These are phyloP conservation scores for Pammene aurita DNA, from an alignment of 2,888 invertebrate genomes.

Conservation along the genomic window DNA sequence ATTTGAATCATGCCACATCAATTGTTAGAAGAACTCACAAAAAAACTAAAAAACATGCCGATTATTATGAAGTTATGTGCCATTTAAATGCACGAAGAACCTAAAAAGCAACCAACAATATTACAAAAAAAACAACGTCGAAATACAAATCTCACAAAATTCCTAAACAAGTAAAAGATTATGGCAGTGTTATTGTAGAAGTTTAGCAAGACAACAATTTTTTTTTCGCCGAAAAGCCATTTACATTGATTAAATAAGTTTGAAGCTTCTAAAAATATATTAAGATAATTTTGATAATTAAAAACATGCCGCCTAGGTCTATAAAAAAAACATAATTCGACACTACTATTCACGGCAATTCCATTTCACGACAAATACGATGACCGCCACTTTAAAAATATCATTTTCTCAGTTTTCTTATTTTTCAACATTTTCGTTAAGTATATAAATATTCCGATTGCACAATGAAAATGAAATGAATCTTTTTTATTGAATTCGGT, in stretches of 20 bases:
- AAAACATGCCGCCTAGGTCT: constrained; percentile 15
- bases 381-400: constrained; percentile 10
- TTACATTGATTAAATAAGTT: not conserved
- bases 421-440: not conserved
- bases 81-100: constrained; percentile 39
- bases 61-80: constrained; percentile 42
- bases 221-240: not conserved
- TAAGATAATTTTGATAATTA: not conserved
- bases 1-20: constrained; percentile 43
- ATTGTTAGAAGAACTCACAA: constrained; percentile 41
- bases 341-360: constrained; percentile 21
- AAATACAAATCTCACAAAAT: constrained; percentile 28
- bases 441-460: not conserved
- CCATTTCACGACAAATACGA: constrained; percentile 5
- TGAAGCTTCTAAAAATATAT: constrained; percentile 3
- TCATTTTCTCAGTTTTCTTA: not conserved
- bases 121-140: constrained; percentile 43
- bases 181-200: constrained; percentile 21
- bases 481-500: no score
- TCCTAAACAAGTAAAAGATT: constrained; percentile 1
- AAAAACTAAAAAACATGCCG: constrained; percentile 51
- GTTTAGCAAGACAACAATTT: not conserved
- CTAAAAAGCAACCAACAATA: constrained; percentile 43
- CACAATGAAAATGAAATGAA: no score
- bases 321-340: constrained; percentile 16